Evolutionary conservation across 2,888 invertebrate genomes (phyloP).

Genomic region (Slavum lentiscoides): DNA sequence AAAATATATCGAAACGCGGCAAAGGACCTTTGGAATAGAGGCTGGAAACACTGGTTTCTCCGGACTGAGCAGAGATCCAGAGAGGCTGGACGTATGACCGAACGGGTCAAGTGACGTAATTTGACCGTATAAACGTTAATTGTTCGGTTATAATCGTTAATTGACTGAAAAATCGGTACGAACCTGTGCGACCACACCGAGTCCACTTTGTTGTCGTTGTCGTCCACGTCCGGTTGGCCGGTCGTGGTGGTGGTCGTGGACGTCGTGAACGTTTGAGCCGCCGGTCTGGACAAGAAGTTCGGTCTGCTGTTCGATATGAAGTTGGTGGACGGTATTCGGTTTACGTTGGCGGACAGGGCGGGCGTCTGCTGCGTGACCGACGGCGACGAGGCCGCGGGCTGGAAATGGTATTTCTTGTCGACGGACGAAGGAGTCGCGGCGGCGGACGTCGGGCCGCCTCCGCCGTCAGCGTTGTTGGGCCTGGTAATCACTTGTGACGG

Average conservation of each 20-base stretch:
- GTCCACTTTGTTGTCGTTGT: conserved; percentile 45
- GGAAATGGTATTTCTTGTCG: conserved; percentile 52
- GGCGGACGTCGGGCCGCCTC: conserved; percentile 28
- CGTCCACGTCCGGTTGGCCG: conserved; percentile 19
- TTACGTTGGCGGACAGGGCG: conserved; percentile 54
- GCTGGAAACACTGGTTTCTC: too few relatives aligned
- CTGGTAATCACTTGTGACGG: conserved; percentile 60
- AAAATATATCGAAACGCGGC: too few relatives aligned
- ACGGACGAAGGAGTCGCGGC: conserved; percentile 1
- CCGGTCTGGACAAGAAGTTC: conserved; percentile 55
- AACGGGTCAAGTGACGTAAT: too few relatives aligned
- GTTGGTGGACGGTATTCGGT: conserved; percentile 41
- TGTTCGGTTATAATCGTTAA: too few relatives aligned
- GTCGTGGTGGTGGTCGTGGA: conserved; percentile 57
- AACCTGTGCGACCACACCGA: conserved; percentile 42
- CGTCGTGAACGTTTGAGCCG: conserved; percentile 57
- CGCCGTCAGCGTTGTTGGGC: conserved; percentile 59
- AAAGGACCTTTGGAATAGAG: too few relatives aligned
- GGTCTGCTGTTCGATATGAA: conserved; percentile 56
- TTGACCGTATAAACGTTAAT: too few relatives aligned
- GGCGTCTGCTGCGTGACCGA: conserved; percentile 59
- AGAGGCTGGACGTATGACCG: too few relatives aligned
- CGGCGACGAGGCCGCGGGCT: conserved; percentile 59
- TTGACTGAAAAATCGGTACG: neutral
- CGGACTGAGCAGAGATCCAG: too few relatives aligned